Conservation (phyloP, 2,797 vertebrate species). For the Arrhamphus sclerolepis region DNA sequence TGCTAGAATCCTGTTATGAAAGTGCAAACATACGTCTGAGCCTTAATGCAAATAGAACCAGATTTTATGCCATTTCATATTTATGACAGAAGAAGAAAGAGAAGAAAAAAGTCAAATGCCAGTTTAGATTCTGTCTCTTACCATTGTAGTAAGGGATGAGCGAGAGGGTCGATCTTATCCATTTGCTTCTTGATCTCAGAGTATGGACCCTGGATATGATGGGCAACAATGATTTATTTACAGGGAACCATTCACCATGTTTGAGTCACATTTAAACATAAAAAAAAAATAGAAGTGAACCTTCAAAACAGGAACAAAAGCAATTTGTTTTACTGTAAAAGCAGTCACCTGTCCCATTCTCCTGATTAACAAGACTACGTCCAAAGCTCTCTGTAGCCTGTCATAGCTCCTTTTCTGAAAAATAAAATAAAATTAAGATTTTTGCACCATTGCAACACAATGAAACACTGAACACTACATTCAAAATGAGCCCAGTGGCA, state of each 20-base stretch:
- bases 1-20: constrained; percentile 89
- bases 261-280: not conserved
- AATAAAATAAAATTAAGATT: constrained; percentile 13
- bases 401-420: constrained; percentile 93
- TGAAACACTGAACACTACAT: not conserved
- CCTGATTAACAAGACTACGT: constrained; percentile 91
- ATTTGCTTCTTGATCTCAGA: constrained; percentile 97
- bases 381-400: constrained; percentile 91
- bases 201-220: constrained; percentile 86
- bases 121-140: constrained; percentile 60
- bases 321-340: constrained; percentile 12
- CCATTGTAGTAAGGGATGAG: constrained; percentile 94
- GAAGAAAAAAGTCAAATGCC: not conserved
- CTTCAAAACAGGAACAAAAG: constrained; percentile 2
- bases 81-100: not conserved
- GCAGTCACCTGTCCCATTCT: constrained; percentile 91
- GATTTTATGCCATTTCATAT: constrained; percentile 2
- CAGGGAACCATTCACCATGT: not conserved
- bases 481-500: not conserved
- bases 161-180: constrained; percentile 92
- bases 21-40: constrained; percentile 41
- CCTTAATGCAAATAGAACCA: not conserved
- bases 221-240: constrained; percentile 3
- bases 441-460: not conserved
- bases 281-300: constrained; percentile 3